Percentiles rank a stretch among this genome's conserved stretches.
These are phyloP conservation scores for Trialeurodes vaporariorum DNA, from an alignment of 1,140 invertebrate genomes.

Conservation along the genomic window DNA sequence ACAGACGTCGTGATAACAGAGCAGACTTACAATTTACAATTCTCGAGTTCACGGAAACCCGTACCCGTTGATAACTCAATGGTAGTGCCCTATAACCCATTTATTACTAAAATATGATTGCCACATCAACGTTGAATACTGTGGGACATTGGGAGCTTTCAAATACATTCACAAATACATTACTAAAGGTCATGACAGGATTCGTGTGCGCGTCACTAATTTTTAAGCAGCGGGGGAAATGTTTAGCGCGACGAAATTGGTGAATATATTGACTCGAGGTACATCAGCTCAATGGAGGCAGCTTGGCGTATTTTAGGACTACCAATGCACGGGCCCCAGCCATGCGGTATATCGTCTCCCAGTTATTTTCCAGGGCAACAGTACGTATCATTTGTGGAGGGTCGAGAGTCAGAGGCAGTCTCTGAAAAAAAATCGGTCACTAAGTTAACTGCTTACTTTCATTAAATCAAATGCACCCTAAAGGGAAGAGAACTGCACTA, in stretches of 20 bases:
- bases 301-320: conserved; percentile 4
- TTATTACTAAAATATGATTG: conserved; percentile 27
- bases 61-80: conserved; percentile 29
- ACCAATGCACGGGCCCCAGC: conserved; percentile 28
- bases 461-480: not conserved
- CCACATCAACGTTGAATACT: conserved; percentile 32
- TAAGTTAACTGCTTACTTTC: not conserved
- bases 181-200: conserved; percentile 29
- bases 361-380: conserved; percentile 26
- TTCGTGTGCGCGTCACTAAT: not conserved
- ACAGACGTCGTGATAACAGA: conserved; percentile 24
- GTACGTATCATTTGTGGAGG: not conserved
- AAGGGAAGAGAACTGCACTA: not conserved
- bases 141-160: conserved; percentile 30
- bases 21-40: not conserved
- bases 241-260: conserved; percentile 3
- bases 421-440: not conserved
- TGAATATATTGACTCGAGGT: conserved; percentile 19
- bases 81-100: conserved; percentile 33
- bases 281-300: conserved; percentile 8
- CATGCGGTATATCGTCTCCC: conserved; percentile 29
- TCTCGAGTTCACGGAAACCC: conserved; percentile 12
- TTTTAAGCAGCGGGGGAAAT: not conserved
- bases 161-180: conserved; percentile 38
- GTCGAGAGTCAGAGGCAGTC: not conserved